phyloP scores from a whole-genome alignment of 2,113 vertebrate species.

The Triplophysa rosa region DNA sequence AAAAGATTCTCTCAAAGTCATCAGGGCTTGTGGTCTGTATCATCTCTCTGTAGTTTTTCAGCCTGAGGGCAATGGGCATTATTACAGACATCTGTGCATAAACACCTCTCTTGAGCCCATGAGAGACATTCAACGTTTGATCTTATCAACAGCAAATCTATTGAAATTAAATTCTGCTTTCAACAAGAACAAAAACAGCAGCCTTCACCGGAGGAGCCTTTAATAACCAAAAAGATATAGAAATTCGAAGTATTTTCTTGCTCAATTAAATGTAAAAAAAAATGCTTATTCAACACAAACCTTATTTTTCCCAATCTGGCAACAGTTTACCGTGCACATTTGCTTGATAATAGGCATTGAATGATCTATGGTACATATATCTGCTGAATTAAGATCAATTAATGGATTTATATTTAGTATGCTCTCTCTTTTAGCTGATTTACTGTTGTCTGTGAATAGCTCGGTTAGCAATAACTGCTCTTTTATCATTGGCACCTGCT shows the following conservation, averaged over 20 bases:
- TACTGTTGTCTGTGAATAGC: not conserved
- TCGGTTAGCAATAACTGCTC: not conserved
- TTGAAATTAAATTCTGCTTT: conserved; percentile 17
- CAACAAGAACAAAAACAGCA: not conserved
- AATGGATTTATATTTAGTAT: conserved; percentile 1
- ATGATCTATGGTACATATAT: too few species aligned
- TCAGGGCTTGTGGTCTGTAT: not conserved
- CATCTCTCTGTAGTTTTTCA: not conserved
- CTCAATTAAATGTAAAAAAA: not conserved
- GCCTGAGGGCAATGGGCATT: not conserved
- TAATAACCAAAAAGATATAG: too few species aligned
- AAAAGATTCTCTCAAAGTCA: not conserved
- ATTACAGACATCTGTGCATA: not conserved
- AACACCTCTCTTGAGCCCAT: conserved; percentile 1
- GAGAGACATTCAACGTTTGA: conserved; percentile 7
- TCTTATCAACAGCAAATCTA: conserved; percentile 21
- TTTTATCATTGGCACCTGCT: not conserved
- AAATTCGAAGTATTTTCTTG: too few species aligned
- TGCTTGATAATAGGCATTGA: not conserved
- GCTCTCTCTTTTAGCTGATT: not conserved
- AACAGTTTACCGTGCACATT: not conserved
- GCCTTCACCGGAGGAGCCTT: too few species aligned
- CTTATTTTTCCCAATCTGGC: too few species aligned
- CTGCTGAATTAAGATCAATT: not conserved
- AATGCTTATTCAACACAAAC: too few species aligned